Conservation (phyloP, 2,888 invertebrate species). For the Sphecodes monilicornis region DNA sequence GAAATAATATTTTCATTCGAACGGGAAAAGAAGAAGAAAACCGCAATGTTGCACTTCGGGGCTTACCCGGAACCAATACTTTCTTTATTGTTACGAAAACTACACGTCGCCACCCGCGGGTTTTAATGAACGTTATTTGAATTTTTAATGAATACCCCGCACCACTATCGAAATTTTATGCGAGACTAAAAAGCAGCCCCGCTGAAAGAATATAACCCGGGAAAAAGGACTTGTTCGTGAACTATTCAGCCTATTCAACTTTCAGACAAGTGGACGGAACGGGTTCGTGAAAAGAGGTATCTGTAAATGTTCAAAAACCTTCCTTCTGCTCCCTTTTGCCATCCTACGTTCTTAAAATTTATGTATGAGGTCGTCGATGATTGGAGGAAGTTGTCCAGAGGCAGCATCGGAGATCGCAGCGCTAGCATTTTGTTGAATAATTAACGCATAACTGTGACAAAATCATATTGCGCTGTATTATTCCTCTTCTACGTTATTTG, state of each 20-base stretch:
- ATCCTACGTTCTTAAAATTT: not conserved
- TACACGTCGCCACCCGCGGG: not conserved
- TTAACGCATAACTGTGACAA: not conserved
- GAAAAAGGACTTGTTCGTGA: not conserved
- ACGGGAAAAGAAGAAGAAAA: not conserved
- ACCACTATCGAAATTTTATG: not conserved
- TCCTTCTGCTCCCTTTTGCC: not conserved
- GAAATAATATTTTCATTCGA: not conserved
- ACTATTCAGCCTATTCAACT: conserved; percentile 2
- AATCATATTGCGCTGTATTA: not conserved
- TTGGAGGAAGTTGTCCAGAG: not conserved
- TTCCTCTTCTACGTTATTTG: not conserved
- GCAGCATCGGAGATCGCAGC: not conserved
- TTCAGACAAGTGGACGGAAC: not conserved
- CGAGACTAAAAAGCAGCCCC: not conserved
- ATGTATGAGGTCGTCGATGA: not conserved
- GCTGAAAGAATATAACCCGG: not conserved
- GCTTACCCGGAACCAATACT: not conserved
- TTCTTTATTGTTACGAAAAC: not conserved
- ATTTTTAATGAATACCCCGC: conserved; percentile 1
- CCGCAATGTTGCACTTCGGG: not conserved
- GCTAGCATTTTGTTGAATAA: not conserved
- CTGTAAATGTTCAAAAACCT: conserved; percentile 3
- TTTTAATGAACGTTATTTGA: not conserved
- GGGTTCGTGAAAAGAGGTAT: not conserved